These are phyloP conservation scores for Otolemur crassicaudatus DNA, from an alignment of 2,797 vertebrate genomes.

Conservation along the genomic window DNA sequence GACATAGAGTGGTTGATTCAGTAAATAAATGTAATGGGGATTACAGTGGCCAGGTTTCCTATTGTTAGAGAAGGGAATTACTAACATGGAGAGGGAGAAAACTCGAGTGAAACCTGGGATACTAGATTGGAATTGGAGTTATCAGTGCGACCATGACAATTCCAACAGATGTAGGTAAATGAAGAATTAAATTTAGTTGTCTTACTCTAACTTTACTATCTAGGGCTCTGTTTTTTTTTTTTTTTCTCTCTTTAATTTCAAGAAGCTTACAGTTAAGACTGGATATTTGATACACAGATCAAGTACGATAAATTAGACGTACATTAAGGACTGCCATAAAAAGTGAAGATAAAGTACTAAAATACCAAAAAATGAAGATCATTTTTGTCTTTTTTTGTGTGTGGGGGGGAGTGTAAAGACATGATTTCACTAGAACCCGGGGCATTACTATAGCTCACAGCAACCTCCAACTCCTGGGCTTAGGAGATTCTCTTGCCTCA, in stretches of 20 bases:
- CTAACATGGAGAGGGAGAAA: background rate
- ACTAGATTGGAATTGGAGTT: background rate
- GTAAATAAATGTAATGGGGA: background rate
- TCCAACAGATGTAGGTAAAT: background rate
- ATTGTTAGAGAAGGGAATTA: background rate
- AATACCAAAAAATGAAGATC: background rate
- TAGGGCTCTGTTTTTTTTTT: background rate
- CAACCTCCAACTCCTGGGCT: background rate
- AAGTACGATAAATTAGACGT: background rate
- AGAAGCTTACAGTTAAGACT: background rate
- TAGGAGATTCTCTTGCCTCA: background rate
- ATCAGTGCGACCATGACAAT: background rate
- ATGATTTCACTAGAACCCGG: background rate
- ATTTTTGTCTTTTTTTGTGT: background rate
- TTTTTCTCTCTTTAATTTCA: background rate
- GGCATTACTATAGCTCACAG: background rate
- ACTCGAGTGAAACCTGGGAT: background rate
- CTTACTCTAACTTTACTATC: background rate
- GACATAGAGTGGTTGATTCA: background rate
- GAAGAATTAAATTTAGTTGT: background rate
- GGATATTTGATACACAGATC: background rate
- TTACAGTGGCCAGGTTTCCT: background rate
- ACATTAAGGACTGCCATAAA: background rate
- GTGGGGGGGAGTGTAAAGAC: background rate
- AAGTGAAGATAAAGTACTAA: background rate